These are phyloP conservation scores for Amphilophus citrinellus DNA, from an alignment of 2,113 vertebrate species.

Conservation along the genomic window DNA sequence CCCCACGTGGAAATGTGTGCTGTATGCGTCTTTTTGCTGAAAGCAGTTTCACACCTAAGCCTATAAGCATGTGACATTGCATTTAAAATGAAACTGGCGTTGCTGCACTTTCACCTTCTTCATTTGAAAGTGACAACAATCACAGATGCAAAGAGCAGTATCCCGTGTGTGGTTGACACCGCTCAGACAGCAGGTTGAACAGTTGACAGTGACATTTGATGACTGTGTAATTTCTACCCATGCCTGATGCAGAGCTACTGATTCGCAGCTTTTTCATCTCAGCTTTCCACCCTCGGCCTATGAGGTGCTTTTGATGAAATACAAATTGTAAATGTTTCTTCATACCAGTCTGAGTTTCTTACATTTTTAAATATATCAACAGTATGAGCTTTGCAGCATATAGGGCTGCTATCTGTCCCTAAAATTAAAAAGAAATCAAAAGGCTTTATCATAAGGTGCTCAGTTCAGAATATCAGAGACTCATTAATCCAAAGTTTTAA, in stretches of 20 bases:
- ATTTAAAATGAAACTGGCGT: neutral
- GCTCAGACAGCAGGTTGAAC: neutral
- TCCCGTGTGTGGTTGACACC: neutral
- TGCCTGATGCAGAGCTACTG: neutral
- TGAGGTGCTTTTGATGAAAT: neutral
- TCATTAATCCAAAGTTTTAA: neutral
- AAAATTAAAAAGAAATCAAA: neutral
- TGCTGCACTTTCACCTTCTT: neutral
- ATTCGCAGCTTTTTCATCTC: neutral
- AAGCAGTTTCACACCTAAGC: too few species aligned
- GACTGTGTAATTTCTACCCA: neutral
- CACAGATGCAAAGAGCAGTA: neutral
- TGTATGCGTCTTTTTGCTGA: too few species aligned
- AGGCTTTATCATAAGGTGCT: neutral
- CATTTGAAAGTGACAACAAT: neutral
- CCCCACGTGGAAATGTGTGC: neutral
- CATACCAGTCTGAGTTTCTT: neutral
- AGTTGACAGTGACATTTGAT: neutral
- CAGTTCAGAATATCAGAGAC: neutral
- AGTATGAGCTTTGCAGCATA: neutral
- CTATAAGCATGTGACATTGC: neutral
- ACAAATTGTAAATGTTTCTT: neutral
- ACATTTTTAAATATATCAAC: neutral
- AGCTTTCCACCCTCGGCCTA: neutral
- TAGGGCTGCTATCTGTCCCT: neutral